Percentiles rank a stretch among this genome's conserved stretches.
Conservation (phyloP, 2,888 invertebrate species). For the Callyntrura guangdongensis region DNA sequence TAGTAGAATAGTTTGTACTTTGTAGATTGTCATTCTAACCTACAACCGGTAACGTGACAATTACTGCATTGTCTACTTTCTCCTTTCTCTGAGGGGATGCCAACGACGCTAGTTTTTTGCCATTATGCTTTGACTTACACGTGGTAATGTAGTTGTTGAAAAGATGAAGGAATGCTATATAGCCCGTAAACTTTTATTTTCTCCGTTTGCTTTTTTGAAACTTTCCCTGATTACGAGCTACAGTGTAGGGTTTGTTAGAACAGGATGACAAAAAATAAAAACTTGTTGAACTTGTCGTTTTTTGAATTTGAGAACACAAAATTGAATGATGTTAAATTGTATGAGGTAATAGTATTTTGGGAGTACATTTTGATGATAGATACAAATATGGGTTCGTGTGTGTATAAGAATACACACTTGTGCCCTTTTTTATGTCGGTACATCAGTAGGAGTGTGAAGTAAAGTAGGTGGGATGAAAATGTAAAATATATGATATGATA, state of each 20-base stretch:
- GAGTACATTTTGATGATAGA: no score
- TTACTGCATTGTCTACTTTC: constrained; percentile 20
- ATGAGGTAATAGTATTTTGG: background rate
- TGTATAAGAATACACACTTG: no score
- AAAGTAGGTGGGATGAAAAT: no score
- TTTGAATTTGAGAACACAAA: background rate
- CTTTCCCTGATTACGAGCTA: background rate
- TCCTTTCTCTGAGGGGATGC: background rate
- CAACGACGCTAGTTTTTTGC: background rate
- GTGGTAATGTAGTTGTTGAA: background rate
- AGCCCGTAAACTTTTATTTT: constrained; percentile 29
- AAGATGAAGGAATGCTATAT: constrained; percentile 14
- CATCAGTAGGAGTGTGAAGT: no score
- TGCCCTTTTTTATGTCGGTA: no score
- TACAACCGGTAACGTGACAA: constrained; percentile 60
- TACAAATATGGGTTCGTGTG: no score
- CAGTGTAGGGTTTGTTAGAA: background rate
- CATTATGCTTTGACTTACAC: background rate
- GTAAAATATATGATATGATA: no score
- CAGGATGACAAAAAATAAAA: background rate
- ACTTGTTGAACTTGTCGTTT: constrained; percentile 50
- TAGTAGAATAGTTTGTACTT: no score
- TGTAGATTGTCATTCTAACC: no score
- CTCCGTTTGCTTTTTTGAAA: background rate
- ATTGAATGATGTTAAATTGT: background rate